phyloP scores from a whole-genome alignment of 2,113 vertebrate species.

The Leiothrix lutea region DNA sequence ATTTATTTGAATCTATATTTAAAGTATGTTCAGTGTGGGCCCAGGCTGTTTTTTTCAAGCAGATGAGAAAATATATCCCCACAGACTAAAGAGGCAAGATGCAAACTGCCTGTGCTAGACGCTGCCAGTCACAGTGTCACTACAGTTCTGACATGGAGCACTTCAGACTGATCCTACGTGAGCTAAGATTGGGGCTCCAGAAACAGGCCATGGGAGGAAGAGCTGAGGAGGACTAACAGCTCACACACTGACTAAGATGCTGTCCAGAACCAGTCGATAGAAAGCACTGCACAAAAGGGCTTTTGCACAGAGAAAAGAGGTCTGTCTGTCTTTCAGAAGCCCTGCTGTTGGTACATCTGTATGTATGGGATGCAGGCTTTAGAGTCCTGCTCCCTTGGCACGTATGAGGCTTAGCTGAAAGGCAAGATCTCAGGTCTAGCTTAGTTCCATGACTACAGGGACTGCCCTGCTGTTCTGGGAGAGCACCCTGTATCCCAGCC shows the following conservation, averaged over 20 bases:
- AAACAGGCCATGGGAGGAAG: background rate
- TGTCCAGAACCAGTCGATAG: background rate
- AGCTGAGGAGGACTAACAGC: background rate
- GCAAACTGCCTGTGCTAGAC: background rate
- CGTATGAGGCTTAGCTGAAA: background rate
- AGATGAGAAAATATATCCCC: background rate
- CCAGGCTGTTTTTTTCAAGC: constrained; percentile 1
- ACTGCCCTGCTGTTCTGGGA: background rate
- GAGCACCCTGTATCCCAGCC: background rate
- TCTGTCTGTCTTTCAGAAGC: background rate
- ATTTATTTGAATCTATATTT: background rate
- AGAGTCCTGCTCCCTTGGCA: background rate
- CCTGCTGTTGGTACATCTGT: background rate
- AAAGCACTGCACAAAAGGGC: background rate
- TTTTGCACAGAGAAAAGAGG: too few species aligned
- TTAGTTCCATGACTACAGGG: background rate
- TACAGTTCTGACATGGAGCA: background rate
- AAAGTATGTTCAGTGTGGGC: background rate
- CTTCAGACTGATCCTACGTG: background rate
- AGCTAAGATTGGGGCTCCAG: background rate
- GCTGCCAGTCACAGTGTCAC: background rate
- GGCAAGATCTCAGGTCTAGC: background rate
- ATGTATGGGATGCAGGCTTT: background rate
- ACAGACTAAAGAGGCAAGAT: background rate
- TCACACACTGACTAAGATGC: background rate